phyloP scores from a whole-genome alignment of 2,888 invertebrate species.

The Chrysolina americana region DNA sequence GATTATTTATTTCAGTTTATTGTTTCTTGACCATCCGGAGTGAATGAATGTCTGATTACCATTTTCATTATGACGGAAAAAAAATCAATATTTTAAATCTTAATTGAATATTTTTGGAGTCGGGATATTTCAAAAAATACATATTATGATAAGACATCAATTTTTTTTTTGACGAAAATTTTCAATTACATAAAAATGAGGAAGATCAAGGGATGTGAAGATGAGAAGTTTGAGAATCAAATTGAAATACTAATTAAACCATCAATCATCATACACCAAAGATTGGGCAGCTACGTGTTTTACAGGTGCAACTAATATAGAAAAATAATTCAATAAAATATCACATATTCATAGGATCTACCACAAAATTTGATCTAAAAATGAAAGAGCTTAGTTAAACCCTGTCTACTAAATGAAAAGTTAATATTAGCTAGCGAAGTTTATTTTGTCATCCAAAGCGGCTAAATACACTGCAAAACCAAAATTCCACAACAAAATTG shows the following conservation, averaged over 20 bases:
- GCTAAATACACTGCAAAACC: slow-evolving; percentile 26
- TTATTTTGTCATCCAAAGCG: slow-evolving; percentile 34
- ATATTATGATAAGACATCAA: too few relatives aligned
- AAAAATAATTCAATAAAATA: slow-evolving; percentile 2
- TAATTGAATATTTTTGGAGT: too few relatives aligned
- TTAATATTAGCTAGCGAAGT: slow-evolving; percentile 14
- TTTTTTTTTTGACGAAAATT: too few relatives aligned
- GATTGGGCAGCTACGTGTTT: not conserved
- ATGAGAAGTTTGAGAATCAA: too few relatives aligned
- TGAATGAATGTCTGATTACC: too few relatives aligned
- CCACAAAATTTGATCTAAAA: not conserved
- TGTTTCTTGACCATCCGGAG: too few relatives aligned
- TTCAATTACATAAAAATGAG: too few relatives aligned
- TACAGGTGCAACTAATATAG: not conserved
- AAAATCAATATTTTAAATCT: too few relatives aligned
- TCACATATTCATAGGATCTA: slow-evolving; percentile 21
- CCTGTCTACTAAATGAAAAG: not conserved
- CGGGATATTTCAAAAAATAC: too few relatives aligned
- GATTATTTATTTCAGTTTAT: too few relatives aligned
- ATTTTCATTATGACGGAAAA: too few relatives aligned
- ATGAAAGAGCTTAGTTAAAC: not conserved
- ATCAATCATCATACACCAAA: not conserved
- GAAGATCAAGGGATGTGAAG: too few relatives aligned
- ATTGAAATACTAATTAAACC: not conserved
- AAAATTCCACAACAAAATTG: slow-evolving; percentile 24